Conservation (phyloP, 1,140 invertebrate species). For the Pseudomyrmex flavicornis region DNA sequence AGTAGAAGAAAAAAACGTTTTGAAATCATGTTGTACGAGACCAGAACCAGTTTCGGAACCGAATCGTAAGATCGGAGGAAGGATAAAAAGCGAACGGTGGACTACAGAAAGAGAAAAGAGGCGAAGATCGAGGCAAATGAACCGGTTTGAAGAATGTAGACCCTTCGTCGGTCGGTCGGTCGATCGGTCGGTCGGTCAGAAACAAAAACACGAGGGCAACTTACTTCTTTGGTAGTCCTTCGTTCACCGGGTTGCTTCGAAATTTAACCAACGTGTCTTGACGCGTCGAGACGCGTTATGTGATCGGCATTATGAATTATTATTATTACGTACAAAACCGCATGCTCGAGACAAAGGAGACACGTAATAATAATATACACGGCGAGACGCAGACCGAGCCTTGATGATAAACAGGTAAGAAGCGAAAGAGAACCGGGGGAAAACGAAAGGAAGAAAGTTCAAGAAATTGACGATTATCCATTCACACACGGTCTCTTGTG, state of each 20-base stretch:
- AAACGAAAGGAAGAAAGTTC: neutral
- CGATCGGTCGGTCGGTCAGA: neutral
- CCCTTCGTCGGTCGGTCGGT: too few species aligned
- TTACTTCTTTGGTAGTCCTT: neutral
- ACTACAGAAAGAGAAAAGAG: neutral
- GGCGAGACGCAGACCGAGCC: too few species aligned
- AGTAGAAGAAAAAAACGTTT: neutral
- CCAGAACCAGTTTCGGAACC: neutral
- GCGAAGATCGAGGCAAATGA: neutral
- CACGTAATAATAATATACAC: too few species aligned
- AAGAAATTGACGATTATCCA: constrained; percentile 54
- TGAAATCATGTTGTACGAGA: neutral
- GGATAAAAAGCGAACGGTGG: neutral
- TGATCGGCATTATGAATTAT: neutral
- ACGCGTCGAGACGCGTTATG: neutral
- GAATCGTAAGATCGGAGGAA: neutral
- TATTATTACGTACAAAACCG: neutral
- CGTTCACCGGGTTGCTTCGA: neutral
- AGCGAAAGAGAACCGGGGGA: too few species aligned
- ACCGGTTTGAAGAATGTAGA: constrained; percentile 50
- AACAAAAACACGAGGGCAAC: constrained; percentile 4
- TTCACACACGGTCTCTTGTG: neutral
- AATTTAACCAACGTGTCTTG: too few species aligned
- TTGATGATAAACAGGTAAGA: too few species aligned
- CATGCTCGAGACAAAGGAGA: too few species aligned